A percentile compares a stretch with the other conserved stretches of the same genome.
These are phyloP conservation scores for Dendroctonus ponderosae DNA, from an alignment of 1,140 invertebrate species.

Conservation along the genomic window DNA sequence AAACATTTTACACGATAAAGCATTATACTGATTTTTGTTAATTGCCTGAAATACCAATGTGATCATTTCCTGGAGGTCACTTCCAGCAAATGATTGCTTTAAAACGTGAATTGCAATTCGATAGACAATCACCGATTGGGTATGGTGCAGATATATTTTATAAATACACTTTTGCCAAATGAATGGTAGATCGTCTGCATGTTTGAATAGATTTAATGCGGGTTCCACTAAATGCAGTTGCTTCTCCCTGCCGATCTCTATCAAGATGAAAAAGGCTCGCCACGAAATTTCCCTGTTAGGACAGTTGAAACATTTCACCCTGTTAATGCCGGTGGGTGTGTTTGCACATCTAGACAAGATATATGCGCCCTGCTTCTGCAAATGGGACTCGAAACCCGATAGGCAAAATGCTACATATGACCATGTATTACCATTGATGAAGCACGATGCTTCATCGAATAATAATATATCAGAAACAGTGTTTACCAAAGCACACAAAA, in stretches of 20 bases:
- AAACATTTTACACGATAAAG: constrained; percentile 20
- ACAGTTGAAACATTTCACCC: constrained; percentile 22
- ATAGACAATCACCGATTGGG: constrained; percentile 36
- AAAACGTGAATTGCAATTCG: constrained; percentile 31
- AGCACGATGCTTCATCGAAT: constrained; percentile 4
- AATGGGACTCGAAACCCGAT: background rate
- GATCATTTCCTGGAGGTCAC: constrained; percentile 16
- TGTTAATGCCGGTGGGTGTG: constrained; percentile 9
- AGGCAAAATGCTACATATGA: constrained; percentile 10
- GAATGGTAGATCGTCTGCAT: constrained; percentile 37
- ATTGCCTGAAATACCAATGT: constrained; percentile 29
- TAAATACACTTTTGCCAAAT: constrained; percentile 44
- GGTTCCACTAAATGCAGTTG: constrained; percentile 46
- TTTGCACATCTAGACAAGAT: constrained; percentile 21
- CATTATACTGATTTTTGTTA: constrained; percentile 37
- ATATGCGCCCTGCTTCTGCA: constrained; percentile 30
- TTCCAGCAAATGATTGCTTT: constrained; percentile 20
- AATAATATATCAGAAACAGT: constrained; percentile 1
- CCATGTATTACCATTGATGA: constrained; percentile 16
- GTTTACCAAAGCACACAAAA: constrained; percentile 20
- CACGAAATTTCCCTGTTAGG: constrained; percentile 34
- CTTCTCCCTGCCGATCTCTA: constrained; percentile 47
- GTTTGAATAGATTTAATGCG: constrained; percentile 40
- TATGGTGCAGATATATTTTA: constrained; percentile 38
- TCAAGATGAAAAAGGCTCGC: constrained; percentile 45